phyloP scores from a whole-genome alignment of 2,113 vertebrate genomes.

The Hippocampus abdominalis region DNA sequence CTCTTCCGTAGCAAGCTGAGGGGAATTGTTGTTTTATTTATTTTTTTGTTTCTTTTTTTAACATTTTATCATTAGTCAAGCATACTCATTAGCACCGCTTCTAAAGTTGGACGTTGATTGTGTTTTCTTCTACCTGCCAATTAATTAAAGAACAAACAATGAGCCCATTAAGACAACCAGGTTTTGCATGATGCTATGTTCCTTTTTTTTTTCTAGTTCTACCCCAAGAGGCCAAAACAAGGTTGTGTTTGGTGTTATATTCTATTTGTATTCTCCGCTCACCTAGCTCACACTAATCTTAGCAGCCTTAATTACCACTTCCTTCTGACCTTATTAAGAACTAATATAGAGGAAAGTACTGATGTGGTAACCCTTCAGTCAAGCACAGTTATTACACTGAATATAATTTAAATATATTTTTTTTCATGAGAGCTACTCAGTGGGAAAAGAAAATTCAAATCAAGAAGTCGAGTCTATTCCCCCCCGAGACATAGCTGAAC shows the following conservation, averaged over 20 bases:
- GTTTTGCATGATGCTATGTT: constrained; percentile 17
- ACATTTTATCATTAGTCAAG: constrained; percentile 37
- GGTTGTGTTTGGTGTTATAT: constrained; percentile 8
- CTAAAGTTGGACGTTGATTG: constrained; percentile 36
- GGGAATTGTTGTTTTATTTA: constrained; percentile 15
- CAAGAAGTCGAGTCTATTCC: background rate
- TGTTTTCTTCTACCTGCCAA: constrained; percentile 37
- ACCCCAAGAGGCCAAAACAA: constrained; percentile 22
- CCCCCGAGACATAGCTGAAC: background rate
- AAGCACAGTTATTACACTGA: constrained; percentile 4
- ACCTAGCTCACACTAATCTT: background rate
- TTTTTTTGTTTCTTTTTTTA: constrained; percentile 23
- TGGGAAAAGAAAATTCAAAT: constrained; percentile 1
- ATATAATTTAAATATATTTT: background rate
- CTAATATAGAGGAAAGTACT: background rate
- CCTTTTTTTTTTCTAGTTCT: constrained; percentile 22
- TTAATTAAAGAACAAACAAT: constrained; percentile 30
- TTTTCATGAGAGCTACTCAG: background rate
- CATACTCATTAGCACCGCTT: constrained; percentile 21
- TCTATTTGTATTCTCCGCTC: constrained; percentile 8
- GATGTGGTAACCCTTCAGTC: constrained; percentile 12
- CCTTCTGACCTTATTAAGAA: background rate
- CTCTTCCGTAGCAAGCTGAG: too few species aligned
- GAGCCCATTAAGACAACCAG: constrained; percentile 16
- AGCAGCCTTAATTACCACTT: constrained; percentile 11